These are phyloP conservation scores for Macroramphosus scolopax DNA, from an alignment of 2,797 vertebrate species.

Conservation along the genomic window DNA sequence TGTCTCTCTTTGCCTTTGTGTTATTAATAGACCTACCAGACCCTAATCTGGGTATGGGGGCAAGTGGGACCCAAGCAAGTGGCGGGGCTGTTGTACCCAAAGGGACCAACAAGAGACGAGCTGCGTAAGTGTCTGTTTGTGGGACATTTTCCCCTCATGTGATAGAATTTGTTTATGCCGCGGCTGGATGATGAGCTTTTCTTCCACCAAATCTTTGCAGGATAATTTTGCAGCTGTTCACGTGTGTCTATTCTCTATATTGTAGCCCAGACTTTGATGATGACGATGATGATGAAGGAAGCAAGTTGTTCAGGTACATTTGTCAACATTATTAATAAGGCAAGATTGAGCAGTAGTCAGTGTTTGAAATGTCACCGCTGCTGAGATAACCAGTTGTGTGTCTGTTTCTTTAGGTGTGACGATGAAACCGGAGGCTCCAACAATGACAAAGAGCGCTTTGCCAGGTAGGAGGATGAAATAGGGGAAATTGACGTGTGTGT, in stretches of 20 bases:
- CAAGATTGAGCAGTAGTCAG: background rate
- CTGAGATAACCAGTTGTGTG: background rate
- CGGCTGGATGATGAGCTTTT: conserved; percentile 13
- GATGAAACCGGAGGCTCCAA: conserved; percentile 86
- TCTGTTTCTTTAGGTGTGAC: conserved; percentile 81
- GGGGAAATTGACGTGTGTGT: background rate
- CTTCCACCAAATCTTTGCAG: background rate
- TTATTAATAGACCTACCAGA: conserved; percentile 87
- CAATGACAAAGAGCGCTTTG: conserved; percentile 93
- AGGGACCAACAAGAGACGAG: conserved; percentile 83
- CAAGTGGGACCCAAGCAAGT: conserved; percentile 77
- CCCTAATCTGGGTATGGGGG: conserved; percentile 79
- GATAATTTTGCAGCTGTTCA: background rate
- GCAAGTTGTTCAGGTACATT: conserved; percentile 90
- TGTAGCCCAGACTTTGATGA: conserved; percentile 91
- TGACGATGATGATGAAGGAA: conserved; percentile 88
- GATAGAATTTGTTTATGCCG: background rate
- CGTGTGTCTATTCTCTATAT: conserved; percentile 12
- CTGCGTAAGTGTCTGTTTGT: conserved; percentile 78
- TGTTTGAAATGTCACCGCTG: background rate
- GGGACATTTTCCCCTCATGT: conserved; percentile 2
- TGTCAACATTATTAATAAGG: background rate
- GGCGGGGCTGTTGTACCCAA: conserved; percentile 81
- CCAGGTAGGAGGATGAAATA: conserved; percentile 84
- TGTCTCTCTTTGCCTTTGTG: conserved; percentile 21